Evolutionary conservation across 2,888 invertebrate species (phyloP).

Genomic region (Psococerastis gibbosa): DNA sequence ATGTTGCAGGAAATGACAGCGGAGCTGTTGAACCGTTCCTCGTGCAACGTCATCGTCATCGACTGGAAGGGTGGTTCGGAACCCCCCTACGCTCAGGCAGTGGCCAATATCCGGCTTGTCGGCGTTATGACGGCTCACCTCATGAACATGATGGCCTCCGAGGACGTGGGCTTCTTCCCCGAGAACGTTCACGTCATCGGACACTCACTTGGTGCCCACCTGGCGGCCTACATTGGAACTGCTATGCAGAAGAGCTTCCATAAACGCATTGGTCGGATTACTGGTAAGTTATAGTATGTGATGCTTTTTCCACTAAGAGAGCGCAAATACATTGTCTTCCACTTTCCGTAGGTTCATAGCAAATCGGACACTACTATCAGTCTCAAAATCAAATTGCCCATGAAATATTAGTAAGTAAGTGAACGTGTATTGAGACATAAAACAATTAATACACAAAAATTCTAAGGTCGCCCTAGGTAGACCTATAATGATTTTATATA

Average conservation of each 20-base stretch:
- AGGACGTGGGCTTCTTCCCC: slow-evolving; percentile 29
- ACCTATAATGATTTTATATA: no score
- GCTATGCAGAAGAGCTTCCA: slow-evolving; percentile 47
- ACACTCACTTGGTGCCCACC: slow-evolving; percentile 70
- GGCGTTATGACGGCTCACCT: slow-evolving; percentile 69
- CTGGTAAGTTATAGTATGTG: slow-evolving; percentile 39
- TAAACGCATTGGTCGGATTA: slow-evolving; percentile 55
- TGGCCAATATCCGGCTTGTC: slow-evolving; percentile 72
- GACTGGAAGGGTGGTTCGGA: slow-evolving; percentile 77
- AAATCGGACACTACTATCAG: no score
- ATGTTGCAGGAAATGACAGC: slow-evolving; percentile 47
- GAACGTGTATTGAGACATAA: no score
- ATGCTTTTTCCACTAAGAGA: no score
- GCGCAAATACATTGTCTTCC: no score
- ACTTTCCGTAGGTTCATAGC: no score
- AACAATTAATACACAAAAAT: no score
- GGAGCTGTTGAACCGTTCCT: slow-evolving; percentile 48
- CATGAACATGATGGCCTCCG: slow-evolving; percentile 27
- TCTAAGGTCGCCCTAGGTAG: no score
- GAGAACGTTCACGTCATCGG: slow-evolving; percentile 67
- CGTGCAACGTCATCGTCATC: slow-evolving; percentile 55
- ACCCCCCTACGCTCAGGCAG: slow-evolving; percentile 81
- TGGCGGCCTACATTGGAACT: slow-evolving; percentile 68
- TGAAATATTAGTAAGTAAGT: no score
- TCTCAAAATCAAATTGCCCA: no score